phyloP scores from a whole-genome alignment of 64 coral and sea anemone species.

The Dendrophyllia cribrosa region DNA sequence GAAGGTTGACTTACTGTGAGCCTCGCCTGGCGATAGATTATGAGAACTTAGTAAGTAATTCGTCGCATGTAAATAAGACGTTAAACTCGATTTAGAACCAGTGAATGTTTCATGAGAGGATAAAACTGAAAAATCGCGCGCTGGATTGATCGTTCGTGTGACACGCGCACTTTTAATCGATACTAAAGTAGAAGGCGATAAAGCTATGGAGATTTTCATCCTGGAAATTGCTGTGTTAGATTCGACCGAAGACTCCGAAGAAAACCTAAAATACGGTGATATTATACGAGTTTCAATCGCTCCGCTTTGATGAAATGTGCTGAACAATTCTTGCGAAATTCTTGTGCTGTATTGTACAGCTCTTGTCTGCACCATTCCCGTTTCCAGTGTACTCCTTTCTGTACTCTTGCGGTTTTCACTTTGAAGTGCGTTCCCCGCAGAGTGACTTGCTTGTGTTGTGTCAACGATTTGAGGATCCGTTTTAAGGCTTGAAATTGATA shows the following conservation, averaged over 20 bases:
- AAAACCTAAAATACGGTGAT: background rate
- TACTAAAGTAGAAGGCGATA: background rate
- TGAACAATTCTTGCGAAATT: background rate
- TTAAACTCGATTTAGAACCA: background rate
- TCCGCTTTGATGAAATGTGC: background rate
- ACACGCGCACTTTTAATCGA: background rate
- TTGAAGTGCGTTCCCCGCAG: conserved; percentile 8
- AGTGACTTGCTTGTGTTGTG: background rate
- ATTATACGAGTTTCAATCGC: background rate
- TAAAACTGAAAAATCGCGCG: conserved; percentile 4
- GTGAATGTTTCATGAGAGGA: conserved; percentile 21
- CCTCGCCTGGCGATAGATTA: background rate
- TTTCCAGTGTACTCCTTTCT: background rate
- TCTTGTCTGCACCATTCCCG: background rate
- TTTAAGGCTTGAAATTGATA: background rate
- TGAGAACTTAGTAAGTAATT: background rate
- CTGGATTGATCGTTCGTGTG: background rate
- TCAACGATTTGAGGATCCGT: background rate
- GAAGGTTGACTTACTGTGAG: conserved; percentile 23
- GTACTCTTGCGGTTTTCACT: conserved; percentile 44
- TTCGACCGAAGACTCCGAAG: background rate
- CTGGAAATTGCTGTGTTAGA: background rate
- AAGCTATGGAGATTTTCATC: background rate
- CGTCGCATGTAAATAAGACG: background rate
- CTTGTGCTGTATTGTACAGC: background rate